Base-by-base conservation (phyloP, 2,797 vertebrate species). In the Austrolebias charrua region DNA sequence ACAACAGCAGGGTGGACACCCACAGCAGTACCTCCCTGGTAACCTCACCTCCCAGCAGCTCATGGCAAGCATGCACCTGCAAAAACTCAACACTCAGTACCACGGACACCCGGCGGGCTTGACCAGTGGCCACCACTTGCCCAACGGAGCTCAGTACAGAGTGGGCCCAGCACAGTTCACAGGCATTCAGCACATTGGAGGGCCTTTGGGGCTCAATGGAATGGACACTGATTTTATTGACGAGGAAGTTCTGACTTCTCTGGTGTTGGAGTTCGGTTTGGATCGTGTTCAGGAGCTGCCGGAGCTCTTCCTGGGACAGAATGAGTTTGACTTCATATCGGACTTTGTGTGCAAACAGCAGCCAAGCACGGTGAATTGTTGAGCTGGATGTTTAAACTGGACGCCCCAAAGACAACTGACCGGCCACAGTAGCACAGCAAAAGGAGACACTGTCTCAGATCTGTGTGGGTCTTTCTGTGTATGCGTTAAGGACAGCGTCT, bases 341-440 rank as follows among this genome's bases (percentile, higher is more conserved):
- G 96, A 98, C 94, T 96, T 98, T 88, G 96, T 97, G 81, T 94
- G 92, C 83, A 97, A 96, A 87, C 96, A 97, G 83, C 95, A 97
- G 72, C 92, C 95, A 6, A 97, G 95, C 84, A 95, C 96, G 0
- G 95, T 98, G 84, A 98, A 95, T 82, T 98, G 96, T 57, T 98
- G 90, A 94, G 77, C 24, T 19, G 75, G 54, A 19, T 51, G 55
- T 67, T 71, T 72, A 57, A 64, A 76, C 55, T 69, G 63, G 66
- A 75, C 72, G 45, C 61, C 76, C 82, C 85, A 86, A 84, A 82
- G 84, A 66, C 63, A 71, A 85, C 82, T 70, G 78, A 77, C 52
- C 3, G 75, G 79, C 75, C 58, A 57, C 70, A 75, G 85, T 83
- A 79, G 85, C 83, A 85, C 86, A 81, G 80, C 75, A 3, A 76